Evolutionary conservation across 2,113 vertebrate genomes (phyloP), one percentile per base, ranked within the genome.

Genomic region (Marmota monax): DNA sequence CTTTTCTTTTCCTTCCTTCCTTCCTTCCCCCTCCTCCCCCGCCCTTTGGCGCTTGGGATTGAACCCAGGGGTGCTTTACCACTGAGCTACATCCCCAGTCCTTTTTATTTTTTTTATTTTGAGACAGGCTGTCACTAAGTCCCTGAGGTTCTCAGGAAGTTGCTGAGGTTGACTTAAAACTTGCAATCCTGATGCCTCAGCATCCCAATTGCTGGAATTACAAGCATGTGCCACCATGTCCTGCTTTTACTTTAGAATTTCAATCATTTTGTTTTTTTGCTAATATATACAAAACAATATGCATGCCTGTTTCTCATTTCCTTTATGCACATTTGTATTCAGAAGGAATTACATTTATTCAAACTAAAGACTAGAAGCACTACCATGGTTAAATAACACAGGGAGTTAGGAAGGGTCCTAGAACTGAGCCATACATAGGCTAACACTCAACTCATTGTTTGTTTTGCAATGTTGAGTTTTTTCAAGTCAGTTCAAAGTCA

Each of bases 261-360:
- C 70, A 87, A 37, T 84, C 45, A 45, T 45, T 45, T 45, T 45
- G 48, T 2, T 83, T 83, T 89, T 18, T 73, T 56, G 53, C 10
- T 65, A 70, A 88, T 34, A 56, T 20, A 91, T 51, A 58, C 42
- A 79, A 80, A 80, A 72, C 58, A 22, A 79, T 73, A 56, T 76
- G 23, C 51, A 8, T 90, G 29, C 83, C 10, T 85, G 14, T 90
- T 95, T 96, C 87, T 93, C 39, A 91, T 76, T 84, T 95, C 70
- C 73, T 76, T 83, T 72, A 58, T 80, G 4, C n/a, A 90, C 7
- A 9, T 45, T 29, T 16, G 3, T 79, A 86, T 72, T 88, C 73
- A 53, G 10, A 95, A 90, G 90, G 14, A 94, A 48, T 27, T 67
- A 61, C 8, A 12, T 16, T 90, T 84, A 69, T 67, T 80, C 34